Base-by-base conservation (phyloP, 1,140 invertebrate species). In the Eciton burchellii region DNA sequence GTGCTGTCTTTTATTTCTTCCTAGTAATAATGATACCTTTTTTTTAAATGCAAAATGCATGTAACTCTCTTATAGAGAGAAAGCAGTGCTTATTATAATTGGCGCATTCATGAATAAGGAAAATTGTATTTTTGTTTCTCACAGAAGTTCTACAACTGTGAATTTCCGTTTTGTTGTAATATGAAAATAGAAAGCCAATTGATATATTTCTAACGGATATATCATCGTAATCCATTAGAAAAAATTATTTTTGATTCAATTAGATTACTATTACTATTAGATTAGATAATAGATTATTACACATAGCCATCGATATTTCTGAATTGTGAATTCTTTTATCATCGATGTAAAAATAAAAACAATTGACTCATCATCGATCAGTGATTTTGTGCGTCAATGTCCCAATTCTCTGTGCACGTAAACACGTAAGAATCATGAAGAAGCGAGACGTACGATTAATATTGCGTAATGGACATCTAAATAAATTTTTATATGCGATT, bases 401-500 rank as follows among this genome's bases (percentile, higher is more conserved):
- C 16, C 9, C 57, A 14, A 35, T 74, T 41, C 8, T 29, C 9
- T 43, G 43, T 1, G 16, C 24, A 21, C 35, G 8, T 52, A 76
- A 76, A 52, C 65, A 76, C 52, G 19, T 41, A n/a, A n/a, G n/a
- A n/a, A n/a, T 49, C 5, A 21, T 54, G 19, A 76, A 65, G 41
- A 6, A 52, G 29, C 19, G 8, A n/a, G 5, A 35, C 35, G 12
- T 16, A 47, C 21, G 57, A 85, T 72, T 72, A 84, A 24, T 70
- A 49, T 70, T 82, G 41, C 62, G 56, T 63, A 82, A 86, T 1
- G 29, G 73, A 3, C 41, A 19, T 14, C 8, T 1, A 41, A 47
- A 52, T n/a, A 14, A 57, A 86, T 84, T 19, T 24, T 14, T 52
- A 35, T 9, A 84, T 41, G 29, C 83, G n/a, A 29, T 26, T 81